Base-by-base conservation (phyloP, 2,797 vertebrate species). In the Nannoperca australis region DNA sequence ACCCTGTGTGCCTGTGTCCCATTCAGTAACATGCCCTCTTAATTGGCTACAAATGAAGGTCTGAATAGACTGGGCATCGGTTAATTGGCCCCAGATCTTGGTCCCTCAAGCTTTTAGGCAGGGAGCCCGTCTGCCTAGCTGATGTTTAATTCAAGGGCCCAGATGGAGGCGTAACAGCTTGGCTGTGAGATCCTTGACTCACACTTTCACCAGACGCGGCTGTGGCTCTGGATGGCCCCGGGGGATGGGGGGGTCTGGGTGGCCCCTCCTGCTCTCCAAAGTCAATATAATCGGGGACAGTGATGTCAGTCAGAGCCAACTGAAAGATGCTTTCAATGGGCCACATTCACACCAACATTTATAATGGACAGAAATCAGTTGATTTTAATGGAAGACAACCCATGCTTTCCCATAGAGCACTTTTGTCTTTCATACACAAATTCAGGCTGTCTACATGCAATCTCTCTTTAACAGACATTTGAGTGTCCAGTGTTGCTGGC, bases 61-160 rank as follows among this genome's bases (percentile, higher is more conserved):
- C 84, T 90, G 86, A 87, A 88, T 78, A 71, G 74, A 85, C 45
- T 22, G 50, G 79, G 68, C 79, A 58, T 24, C 85, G 90, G 88
- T 91, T 94, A 93, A 94, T 93, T 93, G 91, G 87, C 85, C 62
- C 62, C 72, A 14, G 70, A 80, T 83, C 72, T 58, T 45, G 66
- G 51, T 90, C 78, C 84, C 83, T 80, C 36, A 84, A 92, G 87
- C 78, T 85, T 62, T 82, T 81, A 79, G 84, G 80, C 89, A 82
- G 78, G 85, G 83, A 71, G 72, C 76, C 85, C 49, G 82, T 90
- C 86, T 93, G 89, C 82, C 75, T 36, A 75, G 79, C 73, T 93
- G 83, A 93, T 91, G 91, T 93, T 94, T 92, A 93, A 94, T 93
- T 93, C 89, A 91, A 59, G 75, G 91, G 83, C 83, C 82, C 93